Evolutionary conservation across 2,113 vertebrate species (phyloP), one percentile per base, ranked within the genome.

Genomic region (Canis aureus): DNA sequence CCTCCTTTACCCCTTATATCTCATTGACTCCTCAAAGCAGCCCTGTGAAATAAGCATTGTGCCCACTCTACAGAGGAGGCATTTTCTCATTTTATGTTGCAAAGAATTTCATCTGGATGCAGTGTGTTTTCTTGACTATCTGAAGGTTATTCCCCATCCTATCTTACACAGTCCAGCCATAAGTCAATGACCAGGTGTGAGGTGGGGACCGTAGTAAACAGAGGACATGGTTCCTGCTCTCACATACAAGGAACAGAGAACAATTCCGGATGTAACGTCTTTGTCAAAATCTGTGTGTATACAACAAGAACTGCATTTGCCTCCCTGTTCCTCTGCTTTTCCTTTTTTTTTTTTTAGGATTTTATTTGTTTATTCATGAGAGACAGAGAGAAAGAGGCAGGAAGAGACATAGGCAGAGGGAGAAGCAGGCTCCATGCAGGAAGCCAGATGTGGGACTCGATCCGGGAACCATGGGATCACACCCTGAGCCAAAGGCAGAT

Each of bases 61-160:
- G 43, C 35, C 84, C 64, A 69, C 87, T 94, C 83, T 96, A 59
- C 25, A 71, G 83, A 91, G 92, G 32, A 85, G 89, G 49, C 89
- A 89, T 20, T 19, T 73, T 79, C 29, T 84, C 19, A n/a, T 32
- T 35, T 8, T 83, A 76, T 23, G 60, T 82, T 78, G 27, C 38
- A 69, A 74, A 60, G n/a, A 55, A 92, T 84, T 87, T 79, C 12
- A 49, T 84, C 96, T 81, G 60, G 62, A 78, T 38, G 23, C 12
- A 81, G 23, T 38, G 35, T 69, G 15, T 93, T 35, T 79, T 90
- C 71, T 90, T 51, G 49, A 84, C 13, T 69, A 16, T 74, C 59
- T 78, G 27, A 73, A 83, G 82, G 15, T 76, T 86, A 43, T 92
- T 92, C 95, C 16, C 43, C 38, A 12, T 66, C 20, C 86, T 67